A percentile compares a stretch with the other conserved stretches of the same genome.
phyloP scores from a whole-genome alignment of 1,140 invertebrate genomes.

The Macrostomum lignano region DNA sequence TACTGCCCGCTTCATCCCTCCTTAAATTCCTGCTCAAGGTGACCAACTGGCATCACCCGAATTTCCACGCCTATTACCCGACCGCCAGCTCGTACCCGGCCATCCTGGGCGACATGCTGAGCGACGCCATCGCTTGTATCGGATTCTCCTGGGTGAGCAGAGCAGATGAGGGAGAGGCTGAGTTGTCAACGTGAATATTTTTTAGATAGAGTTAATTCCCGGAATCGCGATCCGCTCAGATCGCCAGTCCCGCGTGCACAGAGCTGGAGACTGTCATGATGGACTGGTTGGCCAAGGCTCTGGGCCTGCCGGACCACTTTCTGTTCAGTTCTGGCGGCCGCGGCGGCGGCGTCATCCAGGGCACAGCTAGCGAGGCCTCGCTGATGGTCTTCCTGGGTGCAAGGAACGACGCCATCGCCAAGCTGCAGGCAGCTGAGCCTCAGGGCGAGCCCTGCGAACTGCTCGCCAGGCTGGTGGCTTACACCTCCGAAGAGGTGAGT shows the following conservation, averaged over 20 bases:
- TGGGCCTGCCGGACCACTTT: conserved; percentile 57
- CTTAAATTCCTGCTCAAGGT: conserved; percentile 39
- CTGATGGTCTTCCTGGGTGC: conserved; percentile 51
- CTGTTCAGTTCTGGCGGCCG: no score
- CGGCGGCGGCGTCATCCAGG: conserved; percentile 70
- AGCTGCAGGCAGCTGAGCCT: conserved; percentile 25
- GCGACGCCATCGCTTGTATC: conserved; percentile 72
- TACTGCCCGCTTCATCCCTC: no score
- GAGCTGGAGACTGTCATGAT: conserved; percentile 82
- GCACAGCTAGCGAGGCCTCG: conserved; percentile 64
- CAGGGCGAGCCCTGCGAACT: conserved; percentile 15
- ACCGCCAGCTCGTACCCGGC: conserved; percentile 85
- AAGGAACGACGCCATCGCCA: conserved; percentile 39
- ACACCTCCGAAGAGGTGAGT: conserved; percentile 46
- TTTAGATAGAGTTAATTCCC: no score
- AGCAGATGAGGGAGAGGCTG: no score
- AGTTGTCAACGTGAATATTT: no score
- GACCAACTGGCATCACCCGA: conserved; percentile 93
- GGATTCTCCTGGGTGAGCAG: conserved; percentile 78
- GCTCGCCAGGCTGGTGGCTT: conserved; percentile 47
- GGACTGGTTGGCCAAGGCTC: conserved; percentile 64
- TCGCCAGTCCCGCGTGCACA: conserved; percentile 75
- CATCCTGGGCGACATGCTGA: conserved; percentile 85
- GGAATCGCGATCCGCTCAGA: no score
- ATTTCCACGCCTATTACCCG: conserved; percentile 94